phyloP scores from a whole-genome alignment of 1,140 invertebrate species.

The Aphelenchoides avenae region DNA sequence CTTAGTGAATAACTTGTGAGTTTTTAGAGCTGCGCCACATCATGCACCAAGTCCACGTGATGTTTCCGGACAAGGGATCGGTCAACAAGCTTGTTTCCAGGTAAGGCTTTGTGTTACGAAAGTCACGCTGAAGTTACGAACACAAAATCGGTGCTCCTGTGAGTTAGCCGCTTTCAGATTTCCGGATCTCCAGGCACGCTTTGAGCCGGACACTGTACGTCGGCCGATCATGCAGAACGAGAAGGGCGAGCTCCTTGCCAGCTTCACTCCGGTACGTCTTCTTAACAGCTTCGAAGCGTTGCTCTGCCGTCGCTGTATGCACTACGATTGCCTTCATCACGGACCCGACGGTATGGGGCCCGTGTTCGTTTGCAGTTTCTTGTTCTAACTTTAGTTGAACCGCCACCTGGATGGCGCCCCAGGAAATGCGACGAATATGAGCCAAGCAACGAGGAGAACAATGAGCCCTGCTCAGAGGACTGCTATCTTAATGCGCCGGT shows the following conservation, averaged over 20 bases:
- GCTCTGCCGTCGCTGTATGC: slow-evolving; percentile 35
- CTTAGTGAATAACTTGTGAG: too few relatives aligned
- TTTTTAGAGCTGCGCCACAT: slow-evolving; percentile 23
- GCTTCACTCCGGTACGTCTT: slow-evolving; percentile 32
- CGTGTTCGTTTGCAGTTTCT: neutral
- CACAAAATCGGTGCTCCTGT: too few relatives aligned
- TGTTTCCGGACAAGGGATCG: slow-evolving; percentile 41
- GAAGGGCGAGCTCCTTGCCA: slow-evolving; percentile 31
- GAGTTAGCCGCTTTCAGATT: slow-evolving; percentile 19
- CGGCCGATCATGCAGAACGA: slow-evolving; percentile 30
- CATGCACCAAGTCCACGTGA: slow-evolving; percentile 22
- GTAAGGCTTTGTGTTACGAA: slow-evolving; percentile 20
- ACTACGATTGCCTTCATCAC: slow-evolving; percentile 38
- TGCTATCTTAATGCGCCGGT: slow-evolving; percentile 13
- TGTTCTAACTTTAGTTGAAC: slow-evolving; percentile 18
- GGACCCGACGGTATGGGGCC: too few relatives aligned
- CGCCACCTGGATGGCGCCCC: slow-evolving; percentile 7
- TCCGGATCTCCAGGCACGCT: slow-evolving; percentile 37
- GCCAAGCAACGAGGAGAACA: slow-evolving; percentile 9
- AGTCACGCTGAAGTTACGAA: too few relatives aligned
- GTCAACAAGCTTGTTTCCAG: slow-evolving; percentile 17
- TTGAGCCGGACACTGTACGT: slow-evolving; percentile 33
- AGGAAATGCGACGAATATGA: slow-evolving; percentile 6
- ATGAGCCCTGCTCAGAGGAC: slow-evolving; percentile 26
- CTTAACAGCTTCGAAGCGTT: slow-evolving; percentile 42